phyloP scores from a whole-genome alignment of 2,113 vertebrate species.

The Delphinapterus leucas region DNA sequence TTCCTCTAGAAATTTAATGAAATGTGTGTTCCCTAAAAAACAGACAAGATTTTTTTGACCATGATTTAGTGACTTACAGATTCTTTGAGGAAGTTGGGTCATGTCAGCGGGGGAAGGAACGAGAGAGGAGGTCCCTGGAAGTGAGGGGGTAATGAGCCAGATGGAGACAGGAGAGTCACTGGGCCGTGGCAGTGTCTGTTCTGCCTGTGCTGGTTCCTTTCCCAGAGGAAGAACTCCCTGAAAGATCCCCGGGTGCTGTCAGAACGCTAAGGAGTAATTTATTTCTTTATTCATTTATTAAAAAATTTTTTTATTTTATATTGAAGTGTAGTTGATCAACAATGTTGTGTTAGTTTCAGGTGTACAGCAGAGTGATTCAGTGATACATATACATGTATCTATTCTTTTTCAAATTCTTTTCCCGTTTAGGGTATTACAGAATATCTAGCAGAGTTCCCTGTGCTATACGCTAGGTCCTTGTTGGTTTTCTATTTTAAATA shows the following conservation, averaged over 20 bases:
- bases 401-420: not conserved
- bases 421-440: not conserved
- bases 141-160: not conserved
- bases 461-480: not conserved
- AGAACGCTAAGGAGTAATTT: not conserved
- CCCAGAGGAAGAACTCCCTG: not conserved
- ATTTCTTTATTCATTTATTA: not conserved
- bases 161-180: not conserved
- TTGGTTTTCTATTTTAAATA: not conserved
- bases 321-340: not conserved
- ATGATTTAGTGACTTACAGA: not conserved
- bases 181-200: not conserved
- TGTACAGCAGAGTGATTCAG: not conserved
- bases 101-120: not conserved
- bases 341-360: not conserved
- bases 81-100: not conserved
- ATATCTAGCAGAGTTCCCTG: not conserved
- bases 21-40: not conserved
- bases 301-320: rapidly evolving
- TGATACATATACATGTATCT: not conserved
- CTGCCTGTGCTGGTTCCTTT: not conserved
- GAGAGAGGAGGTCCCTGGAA: not conserved
- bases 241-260: not conserved
- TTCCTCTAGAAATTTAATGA: constrained; percentile 31
- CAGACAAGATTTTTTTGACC: not conserved